These are phyloP conservation scores for Melanotaenia boesemani DNA, from an alignment of 2,797 vertebrate species.

Conservation along the genomic window DNA sequence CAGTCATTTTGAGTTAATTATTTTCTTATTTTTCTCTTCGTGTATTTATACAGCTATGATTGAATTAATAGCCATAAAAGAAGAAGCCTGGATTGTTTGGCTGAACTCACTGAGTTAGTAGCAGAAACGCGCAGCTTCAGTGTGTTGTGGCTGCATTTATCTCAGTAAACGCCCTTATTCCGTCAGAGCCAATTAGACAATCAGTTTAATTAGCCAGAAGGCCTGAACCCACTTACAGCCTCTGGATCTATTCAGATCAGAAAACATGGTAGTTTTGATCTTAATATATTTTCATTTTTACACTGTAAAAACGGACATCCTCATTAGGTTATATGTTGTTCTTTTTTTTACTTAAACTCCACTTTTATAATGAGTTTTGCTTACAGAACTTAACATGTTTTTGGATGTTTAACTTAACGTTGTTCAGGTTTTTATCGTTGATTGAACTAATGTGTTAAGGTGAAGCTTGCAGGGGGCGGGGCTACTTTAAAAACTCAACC, in stretches of 20 bases:
- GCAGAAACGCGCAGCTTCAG: background rate
- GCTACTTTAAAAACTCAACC: too few species aligned
- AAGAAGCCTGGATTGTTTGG: background rate
- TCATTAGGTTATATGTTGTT: background rate
- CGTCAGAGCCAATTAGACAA: constrained; percentile 38
- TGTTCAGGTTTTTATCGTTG: too few species aligned
- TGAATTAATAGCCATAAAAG: background rate
- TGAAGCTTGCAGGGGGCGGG: too few species aligned
- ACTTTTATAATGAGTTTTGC: too few species aligned
- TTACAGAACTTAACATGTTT: too few species aligned
- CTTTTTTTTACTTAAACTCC: too few species aligned
- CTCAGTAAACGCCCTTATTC: constrained; percentile 28
- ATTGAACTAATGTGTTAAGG: too few species aligned
- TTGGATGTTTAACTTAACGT: too few species aligned
- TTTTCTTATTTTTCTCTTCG: background rate
- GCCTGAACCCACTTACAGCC: constrained; percentile 1
- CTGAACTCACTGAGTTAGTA: background rate
- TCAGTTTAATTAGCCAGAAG: constrained; percentile 36
- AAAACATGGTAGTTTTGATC: background rate
- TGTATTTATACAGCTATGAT: background rate
- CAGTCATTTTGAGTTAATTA: background rate
- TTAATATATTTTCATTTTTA: background rate
- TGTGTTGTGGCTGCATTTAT: constrained; percentile 16
- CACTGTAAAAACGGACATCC: too few species aligned
- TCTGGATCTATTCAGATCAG: background rate